Evolutionary conservation across 64 coral and sea anemone genomes (phyloP), one percentile per base, ranked within the genome.

Genomic region (Platygyra sinensis): DNA sequence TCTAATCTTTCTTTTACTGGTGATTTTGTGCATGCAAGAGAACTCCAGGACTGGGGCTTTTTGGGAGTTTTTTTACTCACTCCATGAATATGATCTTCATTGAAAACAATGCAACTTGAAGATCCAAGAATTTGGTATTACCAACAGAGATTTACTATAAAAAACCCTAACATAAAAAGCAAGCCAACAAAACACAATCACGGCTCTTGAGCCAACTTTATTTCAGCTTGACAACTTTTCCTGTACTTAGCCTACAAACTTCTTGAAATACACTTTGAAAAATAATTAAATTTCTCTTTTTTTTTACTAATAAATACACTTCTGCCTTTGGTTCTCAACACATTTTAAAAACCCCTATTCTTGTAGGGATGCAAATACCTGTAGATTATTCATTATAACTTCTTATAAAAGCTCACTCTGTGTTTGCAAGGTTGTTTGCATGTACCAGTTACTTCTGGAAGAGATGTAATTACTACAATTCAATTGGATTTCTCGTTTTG

Each of bases 221-320:
- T 78, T 78, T 52, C 39, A n/a, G 51, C 75, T 78, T 51, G 22
- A 69, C 65, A 69, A n/a, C 65, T 69, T 69, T 12, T 69, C 22
- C 65, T 10, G 65, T 27, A 69, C 65, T 46, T 46, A 46, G 42
- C 42, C 42, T 69, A 69, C 65, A 69, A 69, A 69, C 65, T 17
- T 74, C n/a, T 74, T 33, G 72, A 74, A 74, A 69, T 69, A 69
- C 65, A 69, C 29, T 74, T 14, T 39, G 72, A 52, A 78, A 78
- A 78, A 78, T 78, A 78, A 78, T 78, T 78, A 78, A 78, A 78
- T 78, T 52, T 78, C 75, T 78, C 39, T 54, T 52, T 78, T 51
- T n/a, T 42, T 78, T 78, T 46, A 78, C 18, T 7, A 78, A 78
- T 78, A 78, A 78, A 78, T 78, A 78, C 75, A 78, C 42, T 51